A percentile compares a stretch with the other conserved stretches of the same genome.
Conservation (phyloP, 2,797 vertebrate genomes). For the Lateolabrax maculatus region DNA sequence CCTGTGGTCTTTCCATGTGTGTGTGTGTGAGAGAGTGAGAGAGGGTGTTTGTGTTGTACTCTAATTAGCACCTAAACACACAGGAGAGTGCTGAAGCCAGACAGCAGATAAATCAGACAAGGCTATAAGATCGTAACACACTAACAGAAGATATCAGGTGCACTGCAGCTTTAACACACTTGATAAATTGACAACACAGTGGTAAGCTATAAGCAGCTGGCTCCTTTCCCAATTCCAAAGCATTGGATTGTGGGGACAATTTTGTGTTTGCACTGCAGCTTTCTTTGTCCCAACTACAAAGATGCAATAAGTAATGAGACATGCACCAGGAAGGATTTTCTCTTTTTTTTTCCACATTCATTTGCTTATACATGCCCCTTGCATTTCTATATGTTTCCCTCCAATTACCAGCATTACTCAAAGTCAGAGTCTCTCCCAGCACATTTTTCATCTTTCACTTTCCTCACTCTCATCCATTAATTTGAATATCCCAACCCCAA, state of each 20-base stretch:
- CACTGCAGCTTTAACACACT: conserved; percentile 68
- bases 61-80: conserved; percentile 87
- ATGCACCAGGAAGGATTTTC: conserved; percentile 38
- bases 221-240: conserved; percentile 51
- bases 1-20: conserved; percentile 35
- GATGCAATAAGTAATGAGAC: conserved; percentile 76
- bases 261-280: conserved; percentile 75
- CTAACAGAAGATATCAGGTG: conserved; percentile 72
- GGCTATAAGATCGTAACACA: conserved; percentile 77
- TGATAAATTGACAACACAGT: conserved; percentile 74
- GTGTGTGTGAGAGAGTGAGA: conserved; percentile 33
- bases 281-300: conserved; percentile 66
- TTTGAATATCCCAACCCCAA: conserved; percentile 77
- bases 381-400: conserved; percentile 80
- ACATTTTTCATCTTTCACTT: conserved; percentile 83
- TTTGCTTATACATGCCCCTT: conserved; percentile 77
- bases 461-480: conserved; percentile 79
- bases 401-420: conserved; percentile 86
- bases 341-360: conserved; percentile 59
- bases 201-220: conserved; percentile 48
- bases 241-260: conserved; percentile 41
- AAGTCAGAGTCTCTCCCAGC: conserved; percentile 74
- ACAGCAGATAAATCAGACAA: conserved; percentile 84
- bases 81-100: conserved; percentile 78
- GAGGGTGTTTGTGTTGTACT: conserved; percentile 60